Evolutionary conservation across 2,888 invertebrate species (phyloP), one percentile per base, ranked within the genome.

Genomic region (Nomada flava): DNA sequence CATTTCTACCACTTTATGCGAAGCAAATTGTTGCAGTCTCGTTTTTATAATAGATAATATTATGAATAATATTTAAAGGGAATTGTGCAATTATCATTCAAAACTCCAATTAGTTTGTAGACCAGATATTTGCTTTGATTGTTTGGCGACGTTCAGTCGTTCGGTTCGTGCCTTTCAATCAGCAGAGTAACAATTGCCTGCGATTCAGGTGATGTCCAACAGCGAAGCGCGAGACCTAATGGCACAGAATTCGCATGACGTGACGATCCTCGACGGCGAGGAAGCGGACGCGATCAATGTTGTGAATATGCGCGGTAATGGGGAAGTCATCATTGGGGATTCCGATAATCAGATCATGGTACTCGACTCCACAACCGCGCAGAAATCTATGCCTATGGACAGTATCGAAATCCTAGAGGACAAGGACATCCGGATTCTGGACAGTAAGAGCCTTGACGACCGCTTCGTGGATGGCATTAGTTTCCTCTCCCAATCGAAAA

Each of bases 151-250:
- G n/a, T 53, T 53, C 53, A 10, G n/a, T 53, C n/a, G 53, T 53
- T 53, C 53, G n/a, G n/a, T 53, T 53, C n/a, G 9, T n/a, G 53
- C n/a, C 18, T 10, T 10, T n/a, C 53, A 18, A n/a, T 53, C 53
- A 10, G 18, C 18, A 3, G 36, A 36, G 52, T 53, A 10, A 5
- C 5, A 3, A 18, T 11, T 7, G 2, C n/a, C 9, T 18, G 11
- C 26, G 2, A 1, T 4, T 47, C 67, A 94, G 85, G 92, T 94
- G 55, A 93, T 94, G 91, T 92, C 92, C n/a, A 93, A 92, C 83
- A 93, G 90, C 83, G 94, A 94, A 67, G 94, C 94, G 7, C 91
- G 94, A 3, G 92, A 94, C 76, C 84, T 94, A 75, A 94, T 94
- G 92, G 92, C 92, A 0, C 93, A 94, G 87, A 93, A 93, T 84